A percentile compares a stretch with the other conserved stretches of the same genome.
phyloP scores from a whole-genome alignment of 2,888 invertebrate species.

The Ceriagrion tenellum region DNA sequence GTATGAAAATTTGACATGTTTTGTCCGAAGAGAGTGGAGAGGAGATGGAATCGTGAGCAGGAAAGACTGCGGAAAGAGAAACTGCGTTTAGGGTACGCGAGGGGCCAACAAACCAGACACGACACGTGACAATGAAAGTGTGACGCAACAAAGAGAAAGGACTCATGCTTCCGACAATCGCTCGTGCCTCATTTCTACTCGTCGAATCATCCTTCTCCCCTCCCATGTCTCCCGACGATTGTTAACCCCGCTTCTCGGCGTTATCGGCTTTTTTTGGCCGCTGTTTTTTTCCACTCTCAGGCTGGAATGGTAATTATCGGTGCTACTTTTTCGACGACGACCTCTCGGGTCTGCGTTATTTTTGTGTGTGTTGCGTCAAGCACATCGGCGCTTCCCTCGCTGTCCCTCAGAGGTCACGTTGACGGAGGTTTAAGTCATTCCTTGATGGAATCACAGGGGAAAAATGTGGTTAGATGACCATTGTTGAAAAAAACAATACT shows the following conservation, averaged over 20 bases:
- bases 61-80: neutral
- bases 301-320: neutral
- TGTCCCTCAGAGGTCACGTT: too few species aligned
- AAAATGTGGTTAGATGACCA: too few species aligned
- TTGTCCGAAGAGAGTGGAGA: neutral
- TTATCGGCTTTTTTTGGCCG: neutral
- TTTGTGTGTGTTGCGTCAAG: too few species aligned
- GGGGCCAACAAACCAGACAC: neutral
- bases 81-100: neutral
- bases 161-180: neutral
- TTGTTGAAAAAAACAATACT: too few species aligned
- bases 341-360: neutral
- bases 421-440: too few species aligned
- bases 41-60: neutral
- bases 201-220: neutral
- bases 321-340: neutral
- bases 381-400: too few species aligned
- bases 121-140: neutral
- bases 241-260: neutral
- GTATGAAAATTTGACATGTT: neutral
- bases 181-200: neutral
- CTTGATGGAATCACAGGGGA: too few species aligned
- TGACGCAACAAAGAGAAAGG: neutral
- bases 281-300: neutral
- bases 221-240: neutral